Percentiles rank a stretch among this genome's conserved stretches.
phyloP scores from a whole-genome alignment of 2,113 vertebrate genomes.

The Cichladusa arquata region DNA sequence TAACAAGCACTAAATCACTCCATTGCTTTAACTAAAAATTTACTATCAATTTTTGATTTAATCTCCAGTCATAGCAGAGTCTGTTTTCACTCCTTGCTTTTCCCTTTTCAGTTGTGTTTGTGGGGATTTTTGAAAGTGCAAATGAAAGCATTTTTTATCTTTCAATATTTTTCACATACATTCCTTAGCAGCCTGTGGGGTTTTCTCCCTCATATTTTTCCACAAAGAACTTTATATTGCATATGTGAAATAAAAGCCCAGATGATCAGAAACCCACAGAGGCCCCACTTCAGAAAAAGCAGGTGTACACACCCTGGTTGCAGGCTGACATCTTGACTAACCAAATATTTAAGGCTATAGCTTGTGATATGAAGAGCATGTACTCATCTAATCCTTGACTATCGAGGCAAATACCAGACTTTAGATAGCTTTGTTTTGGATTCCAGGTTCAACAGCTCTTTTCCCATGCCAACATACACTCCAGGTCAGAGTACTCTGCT shows the following conservation, averaged over 20 bases:
- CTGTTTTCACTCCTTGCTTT: neutral
- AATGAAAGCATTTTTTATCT: neutral
- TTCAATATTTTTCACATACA: neutral
- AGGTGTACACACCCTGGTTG: neutral
- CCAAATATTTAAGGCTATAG: neutral
- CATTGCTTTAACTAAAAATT: neutral
- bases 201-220: rapidly evolving
- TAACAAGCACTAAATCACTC: neutral
- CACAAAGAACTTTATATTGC: neutral
- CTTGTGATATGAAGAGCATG: neutral
- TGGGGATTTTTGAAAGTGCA: neutral
- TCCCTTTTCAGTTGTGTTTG: neutral
- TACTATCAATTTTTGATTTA: neutral
- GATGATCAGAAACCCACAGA: neutral
- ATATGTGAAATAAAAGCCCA: neutral
- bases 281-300: neutral
- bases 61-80: neutral
- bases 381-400: neutral
- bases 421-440: neutral
- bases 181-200: neutral
- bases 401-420: neutral
- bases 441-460: neutral
- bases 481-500: neutral
- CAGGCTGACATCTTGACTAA: neutral
- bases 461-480: neutral